These are phyloP conservation scores for Lepus timidus DNA, from an alignment of 2,113 vertebrate genomes.

Conservation along the genomic window DNA sequence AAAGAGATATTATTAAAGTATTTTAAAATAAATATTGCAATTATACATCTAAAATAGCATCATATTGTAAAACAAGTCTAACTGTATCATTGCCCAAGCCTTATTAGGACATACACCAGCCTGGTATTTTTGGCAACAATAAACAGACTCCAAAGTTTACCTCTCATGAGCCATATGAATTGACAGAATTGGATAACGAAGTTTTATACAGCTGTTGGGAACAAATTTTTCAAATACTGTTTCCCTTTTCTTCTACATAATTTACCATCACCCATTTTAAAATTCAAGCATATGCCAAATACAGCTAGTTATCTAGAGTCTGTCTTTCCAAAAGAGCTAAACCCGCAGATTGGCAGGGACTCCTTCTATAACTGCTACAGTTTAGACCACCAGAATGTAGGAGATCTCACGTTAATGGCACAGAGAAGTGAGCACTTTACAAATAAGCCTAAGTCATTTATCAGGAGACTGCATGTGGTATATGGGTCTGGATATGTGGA, in stretches of 20 bases:
- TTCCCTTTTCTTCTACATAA: conserved; percentile 76
- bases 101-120: not conserved
- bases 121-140: conserved; percentile 48
- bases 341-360: conserved; percentile 76
- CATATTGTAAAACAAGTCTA: not conserved
- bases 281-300: conserved; percentile 76
- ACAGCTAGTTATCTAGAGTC: conserved; percentile 80
- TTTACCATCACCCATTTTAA: conserved; percentile 81
- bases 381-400: conserved; percentile 84
- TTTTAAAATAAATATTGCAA: not conserved
- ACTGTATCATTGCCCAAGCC: not conserved
- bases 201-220: conserved; percentile 74
- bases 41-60: conserved; percentile 26
- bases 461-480: not conserved
- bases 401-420: conserved; percentile 78
- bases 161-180: conserved; percentile 69
- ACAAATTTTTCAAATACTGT: conserved; percentile 76
- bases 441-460: conserved; percentile 63
- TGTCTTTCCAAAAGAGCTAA: conserved; percentile 80
- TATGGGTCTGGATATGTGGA: too few species aligned
- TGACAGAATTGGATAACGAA: conserved; percentile 63
- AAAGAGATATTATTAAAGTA: conserved; percentile 61
- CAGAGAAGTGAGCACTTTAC: conserved; percentile 82
- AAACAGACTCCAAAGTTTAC: conserved; percentile 70
- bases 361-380: conserved; percentile 78